These are phyloP conservation scores for Sylvilagus floridanus DNA, from an alignment of 2,797 vertebrate species.

Conservation along the genomic window DNA sequence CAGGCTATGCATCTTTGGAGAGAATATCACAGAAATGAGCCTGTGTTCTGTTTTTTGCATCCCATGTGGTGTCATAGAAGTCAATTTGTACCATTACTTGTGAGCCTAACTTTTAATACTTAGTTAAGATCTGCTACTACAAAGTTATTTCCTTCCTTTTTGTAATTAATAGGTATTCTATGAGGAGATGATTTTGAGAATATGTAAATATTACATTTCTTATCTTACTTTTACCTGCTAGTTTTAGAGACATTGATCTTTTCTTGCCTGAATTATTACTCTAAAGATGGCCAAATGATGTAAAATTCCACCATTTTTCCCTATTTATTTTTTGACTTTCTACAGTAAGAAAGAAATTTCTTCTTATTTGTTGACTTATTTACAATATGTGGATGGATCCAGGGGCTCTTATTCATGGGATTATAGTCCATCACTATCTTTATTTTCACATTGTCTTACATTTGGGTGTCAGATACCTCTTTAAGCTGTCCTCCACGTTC, in stretches of 20 bases:
- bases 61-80: background rate
- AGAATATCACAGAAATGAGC: background rate
- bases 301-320: background rate
- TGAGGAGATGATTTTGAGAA: background rate
- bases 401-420: background rate
- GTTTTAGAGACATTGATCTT: background rate
- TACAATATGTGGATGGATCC: background rate
- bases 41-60: background rate
- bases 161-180: background rate
- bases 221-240: background rate
- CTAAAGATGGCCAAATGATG: background rate
- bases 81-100: background rate
- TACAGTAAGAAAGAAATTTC: constrained; percentile 9
- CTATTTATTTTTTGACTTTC: background rate
- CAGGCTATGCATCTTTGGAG: background rate
- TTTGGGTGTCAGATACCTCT: background rate
- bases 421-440: background rate
- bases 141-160: constrained; percentile 7
- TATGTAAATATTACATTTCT: background rate
- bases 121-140: background rate
- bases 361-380: background rate
- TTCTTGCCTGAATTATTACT: background rate
- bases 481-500: background rate
- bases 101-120: background rate
- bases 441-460: background rate